phyloP scores from a whole-genome alignment of 2,797 vertebrate species.

The Helostoma temminkii region DNA sequence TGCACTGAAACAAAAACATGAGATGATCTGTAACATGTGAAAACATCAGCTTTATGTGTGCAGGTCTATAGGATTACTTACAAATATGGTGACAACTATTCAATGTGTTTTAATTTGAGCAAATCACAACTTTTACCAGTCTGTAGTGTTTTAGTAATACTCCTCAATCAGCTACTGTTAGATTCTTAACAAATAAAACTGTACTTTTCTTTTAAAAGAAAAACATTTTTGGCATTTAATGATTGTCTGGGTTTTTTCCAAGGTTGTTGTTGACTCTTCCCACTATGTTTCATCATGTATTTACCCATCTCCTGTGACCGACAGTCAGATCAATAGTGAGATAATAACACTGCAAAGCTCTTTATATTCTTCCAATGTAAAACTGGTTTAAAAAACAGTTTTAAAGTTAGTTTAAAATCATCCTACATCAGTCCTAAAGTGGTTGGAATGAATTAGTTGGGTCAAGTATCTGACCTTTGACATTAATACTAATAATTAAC shows the following conservation, averaged over 20 bases:
- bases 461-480: slow-evolving; percentile 1
- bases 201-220: slow-evolving; percentile 12
- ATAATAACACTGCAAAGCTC: not conserved
- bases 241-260: slow-evolving; percentile 69
- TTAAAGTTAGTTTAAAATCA: not conserved
- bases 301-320: not conserved
- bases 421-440: not conserved
- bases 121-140: slow-evolving; percentile 32
- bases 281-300: slow-evolving; percentile 1
- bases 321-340: not conserved
- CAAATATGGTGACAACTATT: slow-evolving; percentile 23
- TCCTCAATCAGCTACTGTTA: slow-evolving; percentile 46
- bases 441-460: slow-evolving; percentile 26
- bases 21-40: slow-evolving; percentile 51
- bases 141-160: slow-evolving; percentile 27
- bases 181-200: slow-evolving; percentile 20
- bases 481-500: slow-evolving; percentile 34
- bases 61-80: slow-evolving; percentile 34
- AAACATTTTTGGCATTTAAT: slow-evolving; percentile 71
- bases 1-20: slow-evolving; percentile 43
- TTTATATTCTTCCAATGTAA: not conserved
- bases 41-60: slow-evolving; percentile 30
- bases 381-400: slow-evolving; percentile 2
- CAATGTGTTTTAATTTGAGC: slow-evolving; percentile 18
- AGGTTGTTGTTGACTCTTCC: not conserved